phyloP scores from a whole-genome alignment of 2,113 vertebrate species.

The Sylvia atricapilla region DNA sequence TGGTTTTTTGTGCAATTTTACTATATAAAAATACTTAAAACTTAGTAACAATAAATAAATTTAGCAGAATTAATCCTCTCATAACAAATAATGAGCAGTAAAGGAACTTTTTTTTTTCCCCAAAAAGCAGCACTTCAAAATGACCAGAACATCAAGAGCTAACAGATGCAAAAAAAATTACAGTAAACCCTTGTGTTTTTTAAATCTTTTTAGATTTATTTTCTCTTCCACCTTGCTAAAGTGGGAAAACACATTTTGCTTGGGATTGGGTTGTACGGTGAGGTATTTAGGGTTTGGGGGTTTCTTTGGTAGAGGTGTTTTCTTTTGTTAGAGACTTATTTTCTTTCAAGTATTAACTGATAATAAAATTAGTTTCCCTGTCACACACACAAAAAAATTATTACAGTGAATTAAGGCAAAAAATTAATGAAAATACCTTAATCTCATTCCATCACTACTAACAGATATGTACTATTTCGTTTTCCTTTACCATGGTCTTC shows the following conservation, averaged over 20 bases:
- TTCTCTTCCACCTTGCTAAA: not conserved
- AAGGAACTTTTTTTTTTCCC: not conserved
- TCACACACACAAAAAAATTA: not conserved
- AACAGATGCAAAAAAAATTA: not conserved
- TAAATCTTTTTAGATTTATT: not conserved
- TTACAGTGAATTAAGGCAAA: not conserved
- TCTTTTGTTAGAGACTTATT: not conserved
- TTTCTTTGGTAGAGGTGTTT: not conserved
- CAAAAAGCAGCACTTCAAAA: not conserved
- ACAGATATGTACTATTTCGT: not conserved
- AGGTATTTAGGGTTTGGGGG: not conserved
- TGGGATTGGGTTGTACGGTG: not conserved
- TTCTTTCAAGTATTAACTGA: not conserved
- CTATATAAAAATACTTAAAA: not conserved
- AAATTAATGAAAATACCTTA: not conserved
- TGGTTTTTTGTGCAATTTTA: not conserved
- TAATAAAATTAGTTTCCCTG: not conserved
- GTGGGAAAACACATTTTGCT: not conserved
- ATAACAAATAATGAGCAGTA: not conserved
- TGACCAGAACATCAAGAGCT: not conserved
- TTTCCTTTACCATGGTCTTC: not conserved
- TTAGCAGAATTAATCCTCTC: not conserved
- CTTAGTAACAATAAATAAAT: not conserved
- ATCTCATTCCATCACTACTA: not conserved
- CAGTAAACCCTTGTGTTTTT: not conserved